Percentiles rank a stretch among this genome's conserved stretches.
Conservation (phyloP, 2,797 vertebrate genomes). For the Cuniculus paca region DNA sequence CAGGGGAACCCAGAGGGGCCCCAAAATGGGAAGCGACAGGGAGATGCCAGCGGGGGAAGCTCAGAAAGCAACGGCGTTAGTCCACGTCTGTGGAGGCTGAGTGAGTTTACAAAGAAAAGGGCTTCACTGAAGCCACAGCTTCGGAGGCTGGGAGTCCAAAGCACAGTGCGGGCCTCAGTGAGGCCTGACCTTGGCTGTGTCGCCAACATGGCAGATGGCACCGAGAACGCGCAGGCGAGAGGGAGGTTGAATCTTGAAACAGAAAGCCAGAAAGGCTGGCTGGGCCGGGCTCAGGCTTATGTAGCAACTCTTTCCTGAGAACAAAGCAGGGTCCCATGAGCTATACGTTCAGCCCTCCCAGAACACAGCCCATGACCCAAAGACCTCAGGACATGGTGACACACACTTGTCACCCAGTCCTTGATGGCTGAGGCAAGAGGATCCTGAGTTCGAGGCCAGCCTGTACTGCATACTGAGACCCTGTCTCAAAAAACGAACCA, state of each 20-base stretch:
- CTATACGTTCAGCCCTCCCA: not conserved
- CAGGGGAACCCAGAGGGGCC: not conserved
- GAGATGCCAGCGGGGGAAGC: rapidly evolving
- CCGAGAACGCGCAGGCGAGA: rapidly evolving
- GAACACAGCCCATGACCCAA: not conserved
- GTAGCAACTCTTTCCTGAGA: not conserved
- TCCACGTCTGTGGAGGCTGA: too few relatives aligned
- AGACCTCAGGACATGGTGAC: rapidly evolving
- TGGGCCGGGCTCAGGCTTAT: not conserved
- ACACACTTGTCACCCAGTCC: not conserved
- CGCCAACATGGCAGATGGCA: not conserved
- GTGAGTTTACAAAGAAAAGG: not conserved
- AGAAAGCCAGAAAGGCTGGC: not conserved
- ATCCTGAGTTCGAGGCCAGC: too few relatives aligned
- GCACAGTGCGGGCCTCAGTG: not conserved
- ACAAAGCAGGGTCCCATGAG: not conserved
- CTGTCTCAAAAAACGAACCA: not conserved
- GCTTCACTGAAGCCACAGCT: not conserved
- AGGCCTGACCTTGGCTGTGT: not conserved
- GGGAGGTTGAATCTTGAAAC: not conserved
- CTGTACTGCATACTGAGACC: too few relatives aligned
- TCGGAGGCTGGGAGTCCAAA: too few relatives aligned
- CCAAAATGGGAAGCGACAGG: not conserved
- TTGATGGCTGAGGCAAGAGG: too few relatives aligned
- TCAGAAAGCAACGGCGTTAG: not conserved